Evolutionary conservation across 2,888 invertebrate genomes (phyloP).

Genomic region (Scaptomyza tumidula): DNA sequence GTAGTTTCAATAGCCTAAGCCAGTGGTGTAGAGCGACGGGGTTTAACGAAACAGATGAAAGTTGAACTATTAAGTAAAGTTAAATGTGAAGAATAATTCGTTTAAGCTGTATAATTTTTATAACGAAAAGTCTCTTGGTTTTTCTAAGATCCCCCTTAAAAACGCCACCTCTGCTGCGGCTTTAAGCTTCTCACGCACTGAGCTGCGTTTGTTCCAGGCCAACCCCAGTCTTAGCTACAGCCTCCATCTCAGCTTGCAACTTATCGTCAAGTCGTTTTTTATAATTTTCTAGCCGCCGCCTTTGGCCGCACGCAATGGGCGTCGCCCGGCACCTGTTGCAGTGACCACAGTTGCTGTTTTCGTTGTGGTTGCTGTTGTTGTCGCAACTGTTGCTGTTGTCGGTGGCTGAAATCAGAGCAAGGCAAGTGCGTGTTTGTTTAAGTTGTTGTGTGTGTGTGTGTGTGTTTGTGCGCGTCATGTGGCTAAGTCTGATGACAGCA

Average conservation of each 20-base stretch:
- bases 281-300: slow-evolving; percentile 58
- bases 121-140: background rate
- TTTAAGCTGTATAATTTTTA: background rate
- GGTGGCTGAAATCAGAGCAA: slow-evolving; percentile 76
- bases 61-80: background rate
- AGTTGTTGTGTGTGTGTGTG: slow-evolving; percentile 10
- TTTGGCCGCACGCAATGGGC: slow-evolving; percentile 77
- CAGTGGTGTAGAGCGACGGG: slow-evolving; percentile 12
- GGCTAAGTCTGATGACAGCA: slow-evolving; percentile 72
- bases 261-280: slow-evolving; percentile 55
- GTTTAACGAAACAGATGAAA: background rate
- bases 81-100: background rate
- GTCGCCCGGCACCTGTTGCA: slow-evolving; percentile 77
- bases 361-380: slow-evolving; percentile 37
- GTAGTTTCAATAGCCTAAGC: slow-evolving; percentile 31
- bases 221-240: slow-evolving; percentile 21
- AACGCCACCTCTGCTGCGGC: slow-evolving; percentile 34
- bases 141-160: slow-evolving; percentile 11
- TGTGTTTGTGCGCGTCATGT: too few relatives aligned
- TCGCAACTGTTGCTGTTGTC: slow-evolving; percentile 46
- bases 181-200: slow-evolving; percentile 53
- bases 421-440: slow-evolving; percentile 42
- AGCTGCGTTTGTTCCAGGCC: slow-evolving; percentile 18
- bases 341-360: slow-evolving; percentile 36
- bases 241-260: slow-evolving; percentile 53